Evolutionary conservation across 2,113 vertebrate species (phyloP).

Genomic region (Otis tarda): DNA sequence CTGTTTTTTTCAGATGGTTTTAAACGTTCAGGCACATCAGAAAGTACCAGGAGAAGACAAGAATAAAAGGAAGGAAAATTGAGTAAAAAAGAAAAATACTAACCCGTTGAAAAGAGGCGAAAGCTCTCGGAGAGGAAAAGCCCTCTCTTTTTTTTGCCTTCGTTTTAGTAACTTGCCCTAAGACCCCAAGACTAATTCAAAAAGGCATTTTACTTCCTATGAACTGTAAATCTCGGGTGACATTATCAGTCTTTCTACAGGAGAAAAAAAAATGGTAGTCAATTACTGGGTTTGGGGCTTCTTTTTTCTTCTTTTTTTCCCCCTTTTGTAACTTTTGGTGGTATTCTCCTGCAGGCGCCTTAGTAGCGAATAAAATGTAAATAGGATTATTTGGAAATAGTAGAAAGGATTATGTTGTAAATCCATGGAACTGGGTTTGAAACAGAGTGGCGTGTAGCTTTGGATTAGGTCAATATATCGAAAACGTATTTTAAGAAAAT

Average conservation of each 20-base stretch:
- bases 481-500: background rate
- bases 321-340: background rate
- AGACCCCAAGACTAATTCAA: background rate
- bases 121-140: background rate
- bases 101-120: background rate
- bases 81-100: background rate
- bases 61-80: accelerated
- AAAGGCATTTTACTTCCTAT: background rate
- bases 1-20: background rate
- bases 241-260: background rate
- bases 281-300: background rate
- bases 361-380: conserved; percentile 24
- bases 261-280: background rate
- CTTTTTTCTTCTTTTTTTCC: background rate
- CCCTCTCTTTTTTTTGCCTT: background rate
- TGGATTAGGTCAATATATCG: background rate
- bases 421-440: conserved; percentile 1
- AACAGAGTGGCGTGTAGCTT: background rate
- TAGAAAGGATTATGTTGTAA: conserved; percentile 46
- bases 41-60: background rate
- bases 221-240: background rate
- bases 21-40: background rate
- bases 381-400: conserved; percentile 59
- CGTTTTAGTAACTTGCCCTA: background rate
- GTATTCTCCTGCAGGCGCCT: background rate